Evolutionary conservation across 2,113 vertebrate species (phyloP).

Genomic region (Oryzias curvinotus): DNA sequence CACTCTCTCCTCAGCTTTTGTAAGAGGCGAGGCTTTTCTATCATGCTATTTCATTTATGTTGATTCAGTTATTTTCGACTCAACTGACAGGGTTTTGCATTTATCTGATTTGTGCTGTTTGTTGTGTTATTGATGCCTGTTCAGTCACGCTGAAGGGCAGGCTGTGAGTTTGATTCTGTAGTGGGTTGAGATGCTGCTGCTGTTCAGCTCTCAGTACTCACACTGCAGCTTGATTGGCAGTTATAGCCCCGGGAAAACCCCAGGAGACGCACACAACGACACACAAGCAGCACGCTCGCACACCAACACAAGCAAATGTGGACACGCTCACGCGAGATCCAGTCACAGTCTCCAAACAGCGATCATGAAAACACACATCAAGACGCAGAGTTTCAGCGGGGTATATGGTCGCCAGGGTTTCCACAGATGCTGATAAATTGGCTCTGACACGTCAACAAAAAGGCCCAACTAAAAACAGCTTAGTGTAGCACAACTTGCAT

Average conservation of each 20-base stretch:
- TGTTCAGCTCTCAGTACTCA: conserved; percentile 26
- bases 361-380: not conserved
- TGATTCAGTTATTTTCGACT: not conserved
- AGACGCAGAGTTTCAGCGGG: conserved; percentile 57
- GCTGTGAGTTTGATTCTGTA: conserved; percentile 7
- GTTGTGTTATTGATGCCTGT: conserved; percentile 15
- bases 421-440: conserved; percentile 81
- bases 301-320: conserved; percentile 9
- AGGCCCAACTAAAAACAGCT: conserved; percentile 79
- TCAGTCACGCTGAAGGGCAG: conserved; percentile 3
- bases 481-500: conserved; percentile 83
- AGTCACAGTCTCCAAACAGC: conserved; percentile 21
- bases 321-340: conserved; percentile 15
- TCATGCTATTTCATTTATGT: not conserved
- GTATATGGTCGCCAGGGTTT: conserved; percentile 31
- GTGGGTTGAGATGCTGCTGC: conserved; percentile 24
- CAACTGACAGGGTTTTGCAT: conserved; percentile 18
- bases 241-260: conserved; percentile 66
- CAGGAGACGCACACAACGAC: conserved; percentile 43
- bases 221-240: conserved; percentile 61
- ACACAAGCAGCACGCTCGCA: conserved; percentile 9
- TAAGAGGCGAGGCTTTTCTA: too few species aligned
- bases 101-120: conserved; percentile 11
- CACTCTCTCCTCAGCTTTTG: too few species aligned
- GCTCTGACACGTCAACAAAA: conserved; percentile 86